Conservation (phyloP, 2,797 vertebrate species). For the Triplophysa bombifrons region DNA sequence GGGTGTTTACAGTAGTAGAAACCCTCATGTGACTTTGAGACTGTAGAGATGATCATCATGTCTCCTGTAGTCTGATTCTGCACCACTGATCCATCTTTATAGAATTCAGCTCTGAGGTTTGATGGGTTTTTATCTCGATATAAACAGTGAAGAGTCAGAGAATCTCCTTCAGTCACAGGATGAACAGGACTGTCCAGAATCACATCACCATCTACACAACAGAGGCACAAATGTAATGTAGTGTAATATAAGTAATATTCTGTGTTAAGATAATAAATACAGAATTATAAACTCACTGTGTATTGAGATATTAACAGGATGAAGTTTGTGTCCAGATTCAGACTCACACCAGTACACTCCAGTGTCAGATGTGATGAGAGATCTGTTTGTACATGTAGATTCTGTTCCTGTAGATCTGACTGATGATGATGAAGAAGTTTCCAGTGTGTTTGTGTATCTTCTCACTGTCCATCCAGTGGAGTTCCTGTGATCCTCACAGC, state of each 20-base stretch:
- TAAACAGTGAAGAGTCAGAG: slow-evolving; percentile 59
- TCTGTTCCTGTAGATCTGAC: not conserved
- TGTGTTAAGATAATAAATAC: not conserved
- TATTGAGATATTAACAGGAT: slow-evolving; percentile 20
- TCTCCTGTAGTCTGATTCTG: too few species aligned
- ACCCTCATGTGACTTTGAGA: too few species aligned
- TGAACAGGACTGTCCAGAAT: not conserved
- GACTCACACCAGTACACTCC: not conserved
- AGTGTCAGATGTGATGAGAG: not conserved
- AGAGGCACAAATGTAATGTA: not conserved
- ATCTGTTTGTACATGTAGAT: not conserved
- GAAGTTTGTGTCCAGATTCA: not conserved
- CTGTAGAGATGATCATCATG: too few species aligned
- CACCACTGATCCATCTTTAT: too few species aligned
- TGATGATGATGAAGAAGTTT: not conserved
- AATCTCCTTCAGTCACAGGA: slow-evolving; percentile 45
- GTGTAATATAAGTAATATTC: too few species aligned
- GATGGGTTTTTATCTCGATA: fast-evolving
- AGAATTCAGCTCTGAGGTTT: slow-evolving; percentile 9
- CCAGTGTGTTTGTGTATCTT: not conserved
- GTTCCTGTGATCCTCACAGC: not conserved
- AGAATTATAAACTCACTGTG: slow-evolving; percentile 9
- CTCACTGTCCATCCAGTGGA: slow-evolving; percentile 9
- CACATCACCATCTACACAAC: not conserved
- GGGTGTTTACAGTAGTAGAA: too few species aligned